Percentiles rank a stretch among this genome's conserved stretches.
Conservation (phyloP, 2,797 vertebrate species). For the Columba guinea region DNA sequence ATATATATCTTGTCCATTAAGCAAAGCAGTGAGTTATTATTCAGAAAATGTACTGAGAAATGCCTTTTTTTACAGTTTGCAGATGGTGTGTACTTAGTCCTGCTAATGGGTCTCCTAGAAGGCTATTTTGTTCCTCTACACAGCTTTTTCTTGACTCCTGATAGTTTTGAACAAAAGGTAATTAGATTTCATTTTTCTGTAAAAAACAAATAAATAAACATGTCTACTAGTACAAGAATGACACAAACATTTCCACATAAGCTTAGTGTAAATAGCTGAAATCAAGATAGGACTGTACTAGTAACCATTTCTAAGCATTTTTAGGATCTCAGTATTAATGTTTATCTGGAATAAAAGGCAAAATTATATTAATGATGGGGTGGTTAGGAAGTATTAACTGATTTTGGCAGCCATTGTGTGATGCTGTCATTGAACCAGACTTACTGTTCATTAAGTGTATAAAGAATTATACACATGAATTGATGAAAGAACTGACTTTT, state of each 20-base stretch:
- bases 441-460: background rate
- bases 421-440: background rate
- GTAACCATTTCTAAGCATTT: background rate
- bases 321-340: background rate
- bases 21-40: background rate
- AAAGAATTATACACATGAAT: background rate
- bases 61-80: slow-evolving; percentile 85
- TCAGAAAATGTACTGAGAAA: background rate
- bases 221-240: background rate
- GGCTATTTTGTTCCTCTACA: slow-evolving; percentile 95
- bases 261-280: background rate
- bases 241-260: accelerated
- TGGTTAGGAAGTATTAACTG: background rate
- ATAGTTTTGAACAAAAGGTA: slow-evolving; percentile 98
- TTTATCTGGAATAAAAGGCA: background rate
- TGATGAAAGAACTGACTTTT: background rate
- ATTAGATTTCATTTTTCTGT: slow-evolving; percentile 16
- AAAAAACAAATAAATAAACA: background rate
- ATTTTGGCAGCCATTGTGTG: slow-evolving; percentile 3
- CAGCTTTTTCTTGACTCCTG: slow-evolving; percentile 96
- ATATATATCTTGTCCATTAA: background rate
- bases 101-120: slow-evolving; percentile 95
- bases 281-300: background rate
- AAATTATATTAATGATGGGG: background rate
- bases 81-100: slow-evolving; percentile 95